Conservation (phyloP, 2,113 vertebrate species). For the Symphodus melops region DNA sequence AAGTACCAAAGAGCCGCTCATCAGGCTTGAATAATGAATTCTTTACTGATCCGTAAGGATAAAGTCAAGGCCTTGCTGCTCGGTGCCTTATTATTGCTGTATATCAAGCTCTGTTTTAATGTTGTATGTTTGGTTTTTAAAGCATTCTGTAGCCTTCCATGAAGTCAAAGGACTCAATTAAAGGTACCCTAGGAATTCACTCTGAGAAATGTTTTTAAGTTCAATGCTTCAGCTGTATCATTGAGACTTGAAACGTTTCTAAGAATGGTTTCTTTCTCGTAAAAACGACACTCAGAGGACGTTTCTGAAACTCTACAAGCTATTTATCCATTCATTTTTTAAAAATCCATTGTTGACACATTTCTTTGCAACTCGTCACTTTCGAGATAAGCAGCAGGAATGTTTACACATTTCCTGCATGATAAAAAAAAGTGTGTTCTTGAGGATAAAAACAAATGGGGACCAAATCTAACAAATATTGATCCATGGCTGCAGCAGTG, state of each 20-base stretch:
- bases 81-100: conserved; percentile 38
- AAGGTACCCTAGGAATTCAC: conserved; percentile 1
- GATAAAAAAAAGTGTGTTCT: no score
- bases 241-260: neutral
- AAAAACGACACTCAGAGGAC: no score
- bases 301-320: no score
- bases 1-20: conserved; percentile 27
- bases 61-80: conserved; percentile 40
- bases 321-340: no score
- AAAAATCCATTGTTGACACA: no score
- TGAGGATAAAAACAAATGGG: no score
- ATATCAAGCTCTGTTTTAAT: conserved; percentile 29
- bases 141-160: conserved; percentile 10
- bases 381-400: no score
- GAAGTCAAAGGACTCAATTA: conserved; percentile 16
- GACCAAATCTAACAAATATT: no score
- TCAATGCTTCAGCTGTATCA: neutral
- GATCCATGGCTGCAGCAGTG: no score
- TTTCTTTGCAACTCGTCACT: no score
- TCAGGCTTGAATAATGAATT: conserved; percentile 54
- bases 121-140: conserved; percentile 32
- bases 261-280: no score
- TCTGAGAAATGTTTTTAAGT: neutral
- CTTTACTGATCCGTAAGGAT: conserved; percentile 35
- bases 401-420: no score